A percentile compares a stretch with the other conserved stretches of the same genome.
Conservation (phyloP, 2,113 vertebrate genomes). For the Platichthys flesus region DNA sequence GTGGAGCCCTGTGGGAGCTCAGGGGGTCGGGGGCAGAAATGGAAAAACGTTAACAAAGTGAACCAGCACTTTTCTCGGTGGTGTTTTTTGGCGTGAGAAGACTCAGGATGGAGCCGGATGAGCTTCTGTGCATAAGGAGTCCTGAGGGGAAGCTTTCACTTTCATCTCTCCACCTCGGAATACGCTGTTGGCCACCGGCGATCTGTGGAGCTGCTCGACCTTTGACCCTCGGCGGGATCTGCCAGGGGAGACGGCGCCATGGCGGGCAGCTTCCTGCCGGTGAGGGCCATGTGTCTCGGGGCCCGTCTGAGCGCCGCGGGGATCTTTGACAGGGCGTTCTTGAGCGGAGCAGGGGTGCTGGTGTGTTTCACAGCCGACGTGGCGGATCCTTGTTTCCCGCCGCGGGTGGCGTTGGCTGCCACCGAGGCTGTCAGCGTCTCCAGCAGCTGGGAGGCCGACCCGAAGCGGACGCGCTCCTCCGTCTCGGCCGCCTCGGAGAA, state of each 20-base stretch:
- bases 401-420: slow-evolving; percentile 58
- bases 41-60: slow-evolving; percentile 86
- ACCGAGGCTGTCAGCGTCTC: slow-evolving; percentile 60
- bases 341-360: slow-evolving; percentile 32
- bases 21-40: not conserved
- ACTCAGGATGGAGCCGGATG: slow-evolving; percentile 71
- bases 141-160: slow-evolving; percentile 20
- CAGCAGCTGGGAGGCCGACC: slow-evolving; percentile 71
- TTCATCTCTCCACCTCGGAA: slow-evolving; percentile 86
- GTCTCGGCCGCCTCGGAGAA: slow-evolving; percentile 80
- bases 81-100: slow-evolving; percentile 61
- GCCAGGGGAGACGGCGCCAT: not conserved
- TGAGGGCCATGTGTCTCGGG: slow-evolving; percentile 34
- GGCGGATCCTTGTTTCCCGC: slow-evolving; percentile 22
- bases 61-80: slow-evolving; percentile 92
- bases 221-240: slow-evolving; percentile 35
- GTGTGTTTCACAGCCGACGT: slow-evolving; percentile 42
- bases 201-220: slow-evolving; percentile 65
- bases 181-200: slow-evolving; percentile 68
- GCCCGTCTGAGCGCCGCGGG: slow-evolving; percentile 61
- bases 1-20: not conserved
- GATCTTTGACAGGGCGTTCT: slow-evolving; percentile 58
- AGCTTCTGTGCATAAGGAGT: slow-evolving; percentile 72
- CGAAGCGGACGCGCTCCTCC: slow-evolving; percentile 75
- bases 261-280: slow-evolving; percentile 24